Evolutionary conservation across 2,888 invertebrate genomes (phyloP).

Genomic region (Ariolimax columbianus): DNA sequence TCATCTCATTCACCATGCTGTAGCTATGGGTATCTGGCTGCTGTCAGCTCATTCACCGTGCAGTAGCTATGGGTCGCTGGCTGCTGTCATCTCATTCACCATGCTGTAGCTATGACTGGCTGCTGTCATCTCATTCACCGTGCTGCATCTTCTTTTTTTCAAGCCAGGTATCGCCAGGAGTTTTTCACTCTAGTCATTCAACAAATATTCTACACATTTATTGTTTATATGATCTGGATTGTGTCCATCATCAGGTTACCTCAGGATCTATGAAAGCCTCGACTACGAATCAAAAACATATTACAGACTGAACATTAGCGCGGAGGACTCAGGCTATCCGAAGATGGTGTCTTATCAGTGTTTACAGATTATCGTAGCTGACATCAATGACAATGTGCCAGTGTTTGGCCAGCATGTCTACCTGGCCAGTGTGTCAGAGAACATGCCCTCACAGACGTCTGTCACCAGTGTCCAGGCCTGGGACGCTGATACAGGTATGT

Average conservation of each 20-base stretch:
- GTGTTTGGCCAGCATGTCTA: conserved; percentile 84
- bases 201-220: no score
- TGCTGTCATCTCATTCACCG: no score
- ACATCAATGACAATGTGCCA: conserved; percentile 92
- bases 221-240: not conserved
- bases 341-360: conserved; percentile 61
- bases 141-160: no score
- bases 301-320: conserved; percentile 89
- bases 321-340: conserved; percentile 87
- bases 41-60: no score
- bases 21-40: no score
- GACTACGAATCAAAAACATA: conserved; percentile 89
- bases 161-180: no score
- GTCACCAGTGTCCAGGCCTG: conserved; percentile 85
- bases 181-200: no score
- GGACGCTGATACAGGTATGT: conserved; percentile 72
- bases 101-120: no score
- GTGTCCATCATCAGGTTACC: conserved; percentile 63
- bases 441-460: conserved; percentile 81
- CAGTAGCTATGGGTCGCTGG: no score
- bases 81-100: no score
- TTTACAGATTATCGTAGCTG: conserved; percentile 67
- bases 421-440: conserved; percentile 86
- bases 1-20: no score
- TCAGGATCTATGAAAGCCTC: conserved; percentile 83